These are phyloP conservation scores for Myotis planiceps DNA, from an alignment of 2,797 vertebrate species.

Conservation along the genomic window DNA sequence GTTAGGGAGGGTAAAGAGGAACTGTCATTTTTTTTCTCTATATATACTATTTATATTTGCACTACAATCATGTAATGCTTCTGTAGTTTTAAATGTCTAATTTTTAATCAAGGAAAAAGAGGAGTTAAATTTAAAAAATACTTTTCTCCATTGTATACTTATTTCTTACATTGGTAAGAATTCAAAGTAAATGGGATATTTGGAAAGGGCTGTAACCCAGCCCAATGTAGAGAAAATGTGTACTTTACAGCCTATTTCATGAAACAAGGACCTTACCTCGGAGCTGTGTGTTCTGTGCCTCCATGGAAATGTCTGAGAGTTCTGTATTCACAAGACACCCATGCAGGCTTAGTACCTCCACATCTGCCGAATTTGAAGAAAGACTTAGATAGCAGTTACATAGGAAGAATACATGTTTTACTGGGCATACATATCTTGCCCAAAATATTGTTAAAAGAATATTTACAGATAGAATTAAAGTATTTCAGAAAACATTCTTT, in stretches of 20 bases:
- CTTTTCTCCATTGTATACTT: neutral
- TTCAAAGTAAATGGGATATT: neutral
- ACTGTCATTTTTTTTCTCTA: neutral
- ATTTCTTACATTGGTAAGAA: neutral
- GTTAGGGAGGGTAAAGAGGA: neutral
- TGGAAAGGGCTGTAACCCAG: neutral
- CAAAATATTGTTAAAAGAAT: neutral
- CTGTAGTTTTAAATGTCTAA: neutral
- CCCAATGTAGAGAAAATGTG: neutral
- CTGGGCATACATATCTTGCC: neutral
- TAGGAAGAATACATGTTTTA: neutral
- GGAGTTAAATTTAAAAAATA: neutral
- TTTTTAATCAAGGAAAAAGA: neutral
- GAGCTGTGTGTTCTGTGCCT: neutral
- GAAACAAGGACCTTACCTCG: accelerated
- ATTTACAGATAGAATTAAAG: neutral
- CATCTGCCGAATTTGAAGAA: neutral
- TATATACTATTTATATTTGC: neutral
- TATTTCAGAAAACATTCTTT: neutral
- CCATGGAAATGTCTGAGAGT: neutral
- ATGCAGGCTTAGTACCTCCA: too few species aligned
- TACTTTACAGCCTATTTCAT: neutral
- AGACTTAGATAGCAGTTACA: neutral
- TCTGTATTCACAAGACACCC: neutral
- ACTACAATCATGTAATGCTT: neutral